Base-by-base conservation (phyloP, 2,888 invertebrate species). In the Thumatha senex region DNA sequence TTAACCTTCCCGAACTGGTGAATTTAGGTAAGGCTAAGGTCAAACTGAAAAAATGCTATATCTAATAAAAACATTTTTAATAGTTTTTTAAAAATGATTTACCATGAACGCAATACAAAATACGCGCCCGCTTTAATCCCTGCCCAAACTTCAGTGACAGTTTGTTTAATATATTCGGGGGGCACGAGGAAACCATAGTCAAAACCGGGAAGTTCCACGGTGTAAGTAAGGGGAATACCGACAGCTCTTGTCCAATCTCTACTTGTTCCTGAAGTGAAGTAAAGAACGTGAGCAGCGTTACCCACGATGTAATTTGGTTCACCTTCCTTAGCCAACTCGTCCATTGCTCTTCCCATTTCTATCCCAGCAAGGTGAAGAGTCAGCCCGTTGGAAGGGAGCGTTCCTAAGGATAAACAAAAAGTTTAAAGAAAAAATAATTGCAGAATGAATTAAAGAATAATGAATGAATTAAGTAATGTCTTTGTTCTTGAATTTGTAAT, bases 171-270 rank as follows among this genome's bases (percentile, higher is more conserved):
- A 60, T 93, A 89, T 0, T 76, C 62, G 0, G 93, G 80, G 1
- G 93, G 92, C 0, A 94, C 93, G 56, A 93, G 67, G 75, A 95
- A 95, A 7, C 70, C 70, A 47, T 84, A 88, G 1, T 88, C 83
- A 54, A 94, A 94, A 29, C 92, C 93, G 0, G 95, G 94, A 48
- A 96, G 80, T 78, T 95, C 95, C 72, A 95, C 78, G 9, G 95
- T 95, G 66, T 94, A 95, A 0, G 94, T 90, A 36, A 94, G 81
- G 0, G 93, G 92, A 44, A 94, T 85, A 0, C 92, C 92, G 0
- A 82, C 87, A 10, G 87, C 93, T 59, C 92, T 92, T 0, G 94
- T 93, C 92, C 94, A 96, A 77, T 95, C 95, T 55, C 94, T 93
- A 66, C 95, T 95, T 5, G 94, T 94, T 24, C 95, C 95, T 12